Conservation (phyloP, 2,113 vertebrate genomes). For the Sinocyclocheilus anophthalmus region DNA sequence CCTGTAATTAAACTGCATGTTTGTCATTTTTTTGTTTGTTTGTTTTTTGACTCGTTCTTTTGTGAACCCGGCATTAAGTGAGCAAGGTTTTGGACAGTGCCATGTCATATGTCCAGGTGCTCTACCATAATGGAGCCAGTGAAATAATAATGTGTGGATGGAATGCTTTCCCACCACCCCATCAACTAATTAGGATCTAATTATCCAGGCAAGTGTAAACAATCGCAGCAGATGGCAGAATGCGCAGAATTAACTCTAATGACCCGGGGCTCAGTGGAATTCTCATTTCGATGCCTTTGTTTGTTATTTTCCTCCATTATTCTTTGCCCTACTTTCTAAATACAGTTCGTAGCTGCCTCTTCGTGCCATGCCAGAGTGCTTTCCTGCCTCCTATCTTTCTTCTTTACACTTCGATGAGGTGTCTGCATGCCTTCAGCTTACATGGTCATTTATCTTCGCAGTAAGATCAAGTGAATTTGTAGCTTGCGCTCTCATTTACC, state of each 20-base stretch:
- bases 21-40: constrained; percentile 27
- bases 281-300: constrained; percentile 77
- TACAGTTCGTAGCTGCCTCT: constrained; percentile 72
- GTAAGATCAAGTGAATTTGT: constrained; percentile 2
- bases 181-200: constrained; percentile 94
- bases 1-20: constrained; percentile 4
- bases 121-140: constrained; percentile 36
- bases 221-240: constrained; percentile 91
- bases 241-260: constrained; percentile 82
- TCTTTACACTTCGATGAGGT: constrained; percentile 25
- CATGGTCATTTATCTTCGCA: constrained; percentile 24
- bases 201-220: constrained; percentile 94
- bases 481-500: not conserved
- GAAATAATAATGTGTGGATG: constrained; percentile 34
- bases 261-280: constrained; percentile 81
- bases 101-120: constrained; percentile 49
- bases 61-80: constrained; percentile 11
- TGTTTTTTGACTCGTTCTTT: constrained; percentile 1
- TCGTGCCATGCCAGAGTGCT: constrained; percentile 62
- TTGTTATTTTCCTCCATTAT: constrained; percentile 78
- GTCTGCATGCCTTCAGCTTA: constrained; percentile 35
- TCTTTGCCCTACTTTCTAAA: constrained; percentile 80
- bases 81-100: constrained; percentile 34
- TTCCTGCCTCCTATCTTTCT: constrained; percentile 50
- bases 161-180: constrained; percentile 73